Percentiles rank a stretch among this genome's conserved stretches.
These are phyloP conservation scores for Dichetophora obliterata DNA, from an alignment of 2,888 invertebrate genomes.

Conservation along the genomic window DNA sequence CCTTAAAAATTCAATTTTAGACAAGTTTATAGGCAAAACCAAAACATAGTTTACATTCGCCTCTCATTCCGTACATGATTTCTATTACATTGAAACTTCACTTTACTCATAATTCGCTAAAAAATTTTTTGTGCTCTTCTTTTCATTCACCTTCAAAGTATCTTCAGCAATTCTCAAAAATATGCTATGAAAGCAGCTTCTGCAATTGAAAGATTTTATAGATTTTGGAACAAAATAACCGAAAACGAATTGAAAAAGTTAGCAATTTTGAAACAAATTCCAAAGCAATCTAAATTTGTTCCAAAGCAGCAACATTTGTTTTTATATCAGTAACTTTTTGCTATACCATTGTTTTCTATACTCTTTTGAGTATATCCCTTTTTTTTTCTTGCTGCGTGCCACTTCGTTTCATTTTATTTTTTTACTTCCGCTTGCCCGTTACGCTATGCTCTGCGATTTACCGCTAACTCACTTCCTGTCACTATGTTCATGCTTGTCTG, in stretches of 20 bases:
- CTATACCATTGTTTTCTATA: too few relatives aligned
- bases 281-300: not conserved
- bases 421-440: not conserved
- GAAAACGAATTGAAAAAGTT: not conserved
- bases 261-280: not conserved
- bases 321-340: not conserved
- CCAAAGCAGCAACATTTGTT: not conserved
- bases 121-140: not conserved
- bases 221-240: too few relatives aligned
- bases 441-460: not conserved
- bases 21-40: too few relatives aligned
- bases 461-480: not conserved
- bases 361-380: not conserved
- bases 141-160: too few relatives aligned
- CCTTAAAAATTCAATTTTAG: too few relatives aligned
- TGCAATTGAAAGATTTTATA: too few relatives aligned
- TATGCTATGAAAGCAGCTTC: too few relatives aligned
- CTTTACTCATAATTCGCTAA: not conserved
- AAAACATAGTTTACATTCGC: too few relatives aligned
- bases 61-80: too few relatives aligned
- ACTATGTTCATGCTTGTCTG: conserved; percentile 13
- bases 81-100: too few relatives aligned
- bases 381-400: not conserved
- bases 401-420: conserved; percentile 2
- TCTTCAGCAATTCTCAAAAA: too few relatives aligned